Percentiles rank a stretch among this genome's conserved stretches.
Evolutionary conservation across 2,797 vertebrate genomes (phyloP).

Genomic region (Harpagifer antarcticus): DNA sequence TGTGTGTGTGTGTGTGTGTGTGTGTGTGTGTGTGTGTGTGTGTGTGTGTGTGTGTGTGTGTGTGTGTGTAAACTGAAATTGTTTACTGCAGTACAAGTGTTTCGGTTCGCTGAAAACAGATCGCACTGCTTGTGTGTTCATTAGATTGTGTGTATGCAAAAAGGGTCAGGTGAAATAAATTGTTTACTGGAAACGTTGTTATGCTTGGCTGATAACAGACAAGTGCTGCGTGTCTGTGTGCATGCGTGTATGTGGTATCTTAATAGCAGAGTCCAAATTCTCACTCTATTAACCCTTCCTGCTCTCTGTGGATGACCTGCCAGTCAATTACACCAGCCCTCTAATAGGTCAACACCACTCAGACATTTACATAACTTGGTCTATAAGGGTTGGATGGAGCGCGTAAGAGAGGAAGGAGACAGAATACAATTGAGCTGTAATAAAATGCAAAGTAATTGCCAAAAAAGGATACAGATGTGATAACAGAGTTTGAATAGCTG

Average conservation of each 20-base stretch:
- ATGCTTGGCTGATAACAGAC: slow-evolving; percentile 74
- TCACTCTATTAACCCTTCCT: slow-evolving; percentile 77
- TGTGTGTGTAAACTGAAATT: slow-evolving; percentile 22
- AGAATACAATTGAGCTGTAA: slow-evolving; percentile 27
- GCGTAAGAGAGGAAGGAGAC: slow-evolving; percentile 37
- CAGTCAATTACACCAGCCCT: slow-evolving; percentile 81
- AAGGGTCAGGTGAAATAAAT: slow-evolving; percentile 74
- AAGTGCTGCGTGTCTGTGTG: slow-evolving; percentile 45
- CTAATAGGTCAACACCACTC: slow-evolving; percentile 76
- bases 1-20: no score
- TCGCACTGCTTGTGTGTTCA: slow-evolving; percentile 43
- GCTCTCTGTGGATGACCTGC: slow-evolving; percentile 67
- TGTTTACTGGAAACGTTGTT: slow-evolving; percentile 66
- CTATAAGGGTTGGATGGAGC: slow-evolving; percentile 44
- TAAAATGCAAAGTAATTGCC: not conserved
- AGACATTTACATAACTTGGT: slow-evolving; percentile 78
- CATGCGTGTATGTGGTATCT: slow-evolving; percentile 43
- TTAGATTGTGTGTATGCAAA: slow-evolving; percentile 57
- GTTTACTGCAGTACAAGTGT: slow-evolving; percentile 46
- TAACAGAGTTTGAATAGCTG: slow-evolving; percentile 27
- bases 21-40: no score
- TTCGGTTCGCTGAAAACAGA: slow-evolving; percentile 44
- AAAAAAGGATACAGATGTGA: slow-evolving; percentile 20
- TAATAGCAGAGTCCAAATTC: slow-evolving; percentile 64
- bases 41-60: slow-evolving; percentile 22